phyloP scores from a whole-genome alignment of 2,888 invertebrate species.

The Tetragnatha montana region DNA sequence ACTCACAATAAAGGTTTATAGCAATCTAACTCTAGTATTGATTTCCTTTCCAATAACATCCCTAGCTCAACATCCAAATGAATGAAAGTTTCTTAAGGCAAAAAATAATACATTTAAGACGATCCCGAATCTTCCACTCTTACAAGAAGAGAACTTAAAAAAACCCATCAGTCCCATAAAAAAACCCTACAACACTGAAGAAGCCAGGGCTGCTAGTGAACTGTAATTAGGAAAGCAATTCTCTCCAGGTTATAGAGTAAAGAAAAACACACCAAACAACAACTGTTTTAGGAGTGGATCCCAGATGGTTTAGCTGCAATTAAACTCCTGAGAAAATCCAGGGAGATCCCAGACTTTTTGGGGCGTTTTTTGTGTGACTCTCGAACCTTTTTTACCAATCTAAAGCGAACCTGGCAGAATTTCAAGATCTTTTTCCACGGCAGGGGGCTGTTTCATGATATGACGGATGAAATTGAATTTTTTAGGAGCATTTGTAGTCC shows the following conservation, averaged over 20 bases:
- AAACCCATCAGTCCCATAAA: background rate
- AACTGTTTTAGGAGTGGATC: conserved; percentile 30
- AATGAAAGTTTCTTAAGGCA: background rate
- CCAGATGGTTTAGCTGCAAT: conserved; percentile 34
- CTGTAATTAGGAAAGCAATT: conserved; percentile 23
- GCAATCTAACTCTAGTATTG: too few relatives aligned
- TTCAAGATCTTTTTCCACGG: background rate
- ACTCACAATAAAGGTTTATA: too few relatives aligned
- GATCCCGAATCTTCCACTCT: background rate
- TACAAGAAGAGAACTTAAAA: background rate
- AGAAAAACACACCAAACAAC: conserved; percentile 21
- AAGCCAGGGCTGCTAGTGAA: background rate
- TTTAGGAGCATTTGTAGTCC: background rate
- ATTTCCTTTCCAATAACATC: too few relatives aligned
- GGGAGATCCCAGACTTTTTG: background rate
- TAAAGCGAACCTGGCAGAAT: conserved; percentile 14
- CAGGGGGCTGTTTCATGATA: background rate
- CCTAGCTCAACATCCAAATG: background rate
- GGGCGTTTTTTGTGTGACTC: background rate
- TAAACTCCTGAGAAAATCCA: conserved; percentile 32
- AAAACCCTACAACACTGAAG: background rate
- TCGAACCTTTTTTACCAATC: background rate
- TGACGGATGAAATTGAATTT: background rate
- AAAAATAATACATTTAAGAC: conserved; percentile 1
- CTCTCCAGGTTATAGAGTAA: conserved; percentile 27